phyloP scores from a whole-genome alignment of 2,113 vertebrate genomes.

The Nycticryphes semicollaris region DNA sequence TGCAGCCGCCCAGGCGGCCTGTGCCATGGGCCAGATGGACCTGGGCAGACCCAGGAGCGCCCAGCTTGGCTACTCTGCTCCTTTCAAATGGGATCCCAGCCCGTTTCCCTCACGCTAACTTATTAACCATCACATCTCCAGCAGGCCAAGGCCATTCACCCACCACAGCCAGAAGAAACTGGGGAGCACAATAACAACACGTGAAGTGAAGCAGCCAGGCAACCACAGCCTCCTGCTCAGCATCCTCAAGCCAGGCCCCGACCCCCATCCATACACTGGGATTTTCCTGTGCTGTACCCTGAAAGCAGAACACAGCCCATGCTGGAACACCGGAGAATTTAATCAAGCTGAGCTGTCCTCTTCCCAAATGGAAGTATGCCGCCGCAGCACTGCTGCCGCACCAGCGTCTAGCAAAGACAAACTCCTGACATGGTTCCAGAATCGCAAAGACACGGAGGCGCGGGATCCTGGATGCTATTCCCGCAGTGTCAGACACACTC shows the following conservation, averaged over 20 bases:
- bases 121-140: neutral
- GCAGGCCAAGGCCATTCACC: neutral
- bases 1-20: neutral
- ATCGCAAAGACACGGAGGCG: neutral
- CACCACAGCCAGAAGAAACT: neutral
- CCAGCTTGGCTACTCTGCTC: neutral
- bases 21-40: neutral
- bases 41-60: neutral
- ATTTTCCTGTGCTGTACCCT: neutral
- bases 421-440: neutral
- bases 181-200: neutral
- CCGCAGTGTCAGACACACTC: neutral
- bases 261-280: fast-evolving
- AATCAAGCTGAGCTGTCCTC: neutral
- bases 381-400: neutral
- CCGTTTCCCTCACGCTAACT: neutral
- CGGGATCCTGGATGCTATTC: neutral
- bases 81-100: neutral
- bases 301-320: neutral
- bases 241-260: neutral
- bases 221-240: neutral
- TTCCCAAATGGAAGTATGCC: neutral
- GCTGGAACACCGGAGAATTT: neutral
- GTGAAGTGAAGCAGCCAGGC: fast-evolving
- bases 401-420: neutral